These are phyloP conservation scores for Tyria jacobaeae DNA, from an alignment of 2,888 invertebrate species.

Conservation along the genomic window DNA sequence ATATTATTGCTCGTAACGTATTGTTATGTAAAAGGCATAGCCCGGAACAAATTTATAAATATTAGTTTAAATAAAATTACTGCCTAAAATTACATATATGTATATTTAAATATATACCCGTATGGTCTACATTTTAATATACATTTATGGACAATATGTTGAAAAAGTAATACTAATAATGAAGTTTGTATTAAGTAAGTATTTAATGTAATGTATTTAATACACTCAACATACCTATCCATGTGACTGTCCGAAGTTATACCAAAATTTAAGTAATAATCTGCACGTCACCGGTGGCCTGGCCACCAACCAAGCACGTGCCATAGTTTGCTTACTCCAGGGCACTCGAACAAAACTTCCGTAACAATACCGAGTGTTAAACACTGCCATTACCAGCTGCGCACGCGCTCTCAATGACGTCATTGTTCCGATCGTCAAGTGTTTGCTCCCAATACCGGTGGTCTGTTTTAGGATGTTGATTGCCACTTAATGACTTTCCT, in stretches of 20 bases:
- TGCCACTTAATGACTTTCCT: conserved; percentile 74
- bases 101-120: not conserved
- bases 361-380: conserved; percentile 57
- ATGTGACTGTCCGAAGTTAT: not conserved
- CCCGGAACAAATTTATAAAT: too few species aligned
- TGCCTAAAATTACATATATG: not conserved
- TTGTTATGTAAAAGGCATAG: too few species aligned
- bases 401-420: conserved; percentile 78
- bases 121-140: too few species aligned
- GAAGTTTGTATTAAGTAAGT: too few species aligned
- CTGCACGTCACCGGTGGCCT: conserved; percentile 43
- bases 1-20: too few species aligned
- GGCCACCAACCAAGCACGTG: conserved; percentile 67
- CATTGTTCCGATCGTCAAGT: conserved; percentile 63
- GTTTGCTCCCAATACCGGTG: conserved; percentile 60
- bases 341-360: conserved; percentile 54
- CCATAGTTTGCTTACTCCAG: conserved; percentile 66
- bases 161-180: too few species aligned
- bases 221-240: not conserved
- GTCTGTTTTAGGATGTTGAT: conserved; percentile 75
- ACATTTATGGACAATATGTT: too few species aligned
- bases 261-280: not conserved
- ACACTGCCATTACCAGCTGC: conserved; percentile 69
- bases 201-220: not conserved
- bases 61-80: not conserved